A percentile compares a stretch with the other conserved stretches of the same genome.
These are phyloP conservation scores for Pomacea maculata DNA, from an alignment of 1,140 invertebrate genomes.

Conservation along the genomic window DNA sequence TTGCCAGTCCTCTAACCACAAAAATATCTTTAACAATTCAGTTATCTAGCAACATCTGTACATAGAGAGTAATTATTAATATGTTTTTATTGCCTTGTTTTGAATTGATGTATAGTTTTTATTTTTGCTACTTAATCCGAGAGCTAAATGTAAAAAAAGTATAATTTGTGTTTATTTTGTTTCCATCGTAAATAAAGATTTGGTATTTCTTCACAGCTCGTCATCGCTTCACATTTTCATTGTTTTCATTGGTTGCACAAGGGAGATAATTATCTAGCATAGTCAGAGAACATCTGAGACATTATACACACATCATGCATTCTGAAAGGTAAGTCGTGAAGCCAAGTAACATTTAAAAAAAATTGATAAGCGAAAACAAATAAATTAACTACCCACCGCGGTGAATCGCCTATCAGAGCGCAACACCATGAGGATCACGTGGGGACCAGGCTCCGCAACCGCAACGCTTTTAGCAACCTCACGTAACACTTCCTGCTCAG, in stretches of 20 bases:
- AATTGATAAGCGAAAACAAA: background rate
- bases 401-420: conserved; percentile 24
- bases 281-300: background rate
- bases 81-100: too few species aligned
- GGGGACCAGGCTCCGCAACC: conserved; percentile 32
- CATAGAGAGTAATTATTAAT: too few species aligned
- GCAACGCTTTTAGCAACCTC: conserved; percentile 32
- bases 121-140: too few species aligned
- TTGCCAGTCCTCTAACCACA: too few species aligned
- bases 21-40: too few species aligned
- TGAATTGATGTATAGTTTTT: too few species aligned
- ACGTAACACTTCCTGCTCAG: conserved; percentile 17
- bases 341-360: background rate
- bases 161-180: too few species aligned
- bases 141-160: too few species aligned
- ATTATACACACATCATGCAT: background rate
- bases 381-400: background rate
- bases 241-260: background rate
- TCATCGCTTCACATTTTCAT: background rate
- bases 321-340: too few species aligned
- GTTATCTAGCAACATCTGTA: too few species aligned
- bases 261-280: background rate
- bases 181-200: too few species aligned
- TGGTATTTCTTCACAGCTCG: background rate
- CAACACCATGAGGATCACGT: conserved; percentile 31